Percentiles rank a stretch among this genome's conserved stretches.
phyloP scores from a whole-genome alignment of 1,140 invertebrate species.

The Zelostemma sp. region DNA sequence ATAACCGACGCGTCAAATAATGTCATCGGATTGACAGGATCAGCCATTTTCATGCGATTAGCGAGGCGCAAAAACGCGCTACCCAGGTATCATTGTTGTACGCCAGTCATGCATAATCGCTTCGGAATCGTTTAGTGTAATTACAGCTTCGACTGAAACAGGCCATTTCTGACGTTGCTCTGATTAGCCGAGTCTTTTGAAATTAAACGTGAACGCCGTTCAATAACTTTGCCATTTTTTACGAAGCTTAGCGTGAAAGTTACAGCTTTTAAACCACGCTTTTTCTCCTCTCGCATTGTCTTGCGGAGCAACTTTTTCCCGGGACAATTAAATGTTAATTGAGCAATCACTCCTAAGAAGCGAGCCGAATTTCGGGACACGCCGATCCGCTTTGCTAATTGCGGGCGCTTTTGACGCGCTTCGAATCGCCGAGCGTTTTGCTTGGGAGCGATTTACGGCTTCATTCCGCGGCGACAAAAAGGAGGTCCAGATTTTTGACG shows the following conservation, averaged over 20 bases:
- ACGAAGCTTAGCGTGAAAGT: neutral
- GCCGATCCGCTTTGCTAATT: conserved; percentile 31
- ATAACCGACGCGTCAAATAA: conserved; percentile 31
- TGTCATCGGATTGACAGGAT: conserved; percentile 33
- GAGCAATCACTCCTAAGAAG: conserved; percentile 32
- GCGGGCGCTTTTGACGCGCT: conserved; percentile 34
- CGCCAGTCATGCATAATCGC: conserved; percentile 11
- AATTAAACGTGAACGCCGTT: neutral
- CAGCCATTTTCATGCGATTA: conserved; percentile 2
- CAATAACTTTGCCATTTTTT: neutral
- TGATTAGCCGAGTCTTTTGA: neutral
- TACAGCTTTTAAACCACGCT: neutral
- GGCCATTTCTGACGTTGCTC: neutral
- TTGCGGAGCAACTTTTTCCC: neutral
- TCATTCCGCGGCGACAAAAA: conserved; percentile 42
- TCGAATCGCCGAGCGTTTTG: conserved; percentile 38
- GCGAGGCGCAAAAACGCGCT: conserved; percentile 5
- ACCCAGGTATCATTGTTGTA: neutral
- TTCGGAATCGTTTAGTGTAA: conserved; percentile 7
- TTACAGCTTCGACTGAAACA: neutral
- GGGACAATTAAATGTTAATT: conserved; percentile 32
- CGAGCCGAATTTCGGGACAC: conserved; percentile 31
- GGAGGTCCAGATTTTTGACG: conserved; percentile 1
- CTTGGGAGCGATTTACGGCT: conserved; percentile 50
- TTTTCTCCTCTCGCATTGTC: conserved; percentile 1